phyloP scores from a whole-genome alignment of 2,888 invertebrate species.

The Hypercompe scribonia region DNA sequence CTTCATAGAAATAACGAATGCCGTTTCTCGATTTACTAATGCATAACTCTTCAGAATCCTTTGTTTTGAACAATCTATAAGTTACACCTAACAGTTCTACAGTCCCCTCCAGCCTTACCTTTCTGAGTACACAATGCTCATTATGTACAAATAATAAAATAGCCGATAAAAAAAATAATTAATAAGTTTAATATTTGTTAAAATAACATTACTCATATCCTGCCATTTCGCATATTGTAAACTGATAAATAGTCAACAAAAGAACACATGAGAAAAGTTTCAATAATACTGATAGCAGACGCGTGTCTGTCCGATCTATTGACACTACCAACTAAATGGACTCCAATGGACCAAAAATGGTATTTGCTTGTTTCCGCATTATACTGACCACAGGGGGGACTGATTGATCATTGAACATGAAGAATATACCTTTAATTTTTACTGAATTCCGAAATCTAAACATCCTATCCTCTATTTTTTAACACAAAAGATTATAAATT shows the following conservation, averaged over 20 bases:
- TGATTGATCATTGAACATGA: constrained; percentile 72
- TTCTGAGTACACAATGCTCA: neutral
- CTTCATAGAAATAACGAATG: neutral
- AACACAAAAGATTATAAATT: constrained; percentile 28
- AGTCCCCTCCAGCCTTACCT: neutral
- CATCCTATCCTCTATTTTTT: constrained; percentile 19
- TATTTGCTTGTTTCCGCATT: constrained; percentile 61
- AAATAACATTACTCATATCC: constrained; percentile 63
- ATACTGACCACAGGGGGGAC: constrained; percentile 69
- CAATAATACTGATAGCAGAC: constrained; percentile 58
- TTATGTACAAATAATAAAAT: neutral
- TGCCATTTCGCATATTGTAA: constrained; percentile 59
- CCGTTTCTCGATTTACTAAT: neutral
- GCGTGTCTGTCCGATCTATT: constrained; percentile 60
- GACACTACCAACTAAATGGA: constrained; percentile 61
- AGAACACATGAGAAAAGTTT: constrained; percentile 53
- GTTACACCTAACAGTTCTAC: neutral
- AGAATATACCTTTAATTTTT: constrained; percentile 77
- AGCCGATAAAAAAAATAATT: constrained; percentile 21
- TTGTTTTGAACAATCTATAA: neutral
- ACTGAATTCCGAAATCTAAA: constrained; percentile 54
- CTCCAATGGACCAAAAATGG: constrained; percentile 64
- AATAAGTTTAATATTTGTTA: constrained; percentile 56
- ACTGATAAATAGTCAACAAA: constrained; percentile 53
- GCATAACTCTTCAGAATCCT: too few species aligned